A percentile compares a stretch with the other conserved stretches of the same genome.
These are phyloP conservation scores for Gracilinanus agilis DNA, from an alignment of 2,113 vertebrate species.

Conservation along the genomic window DNA sequence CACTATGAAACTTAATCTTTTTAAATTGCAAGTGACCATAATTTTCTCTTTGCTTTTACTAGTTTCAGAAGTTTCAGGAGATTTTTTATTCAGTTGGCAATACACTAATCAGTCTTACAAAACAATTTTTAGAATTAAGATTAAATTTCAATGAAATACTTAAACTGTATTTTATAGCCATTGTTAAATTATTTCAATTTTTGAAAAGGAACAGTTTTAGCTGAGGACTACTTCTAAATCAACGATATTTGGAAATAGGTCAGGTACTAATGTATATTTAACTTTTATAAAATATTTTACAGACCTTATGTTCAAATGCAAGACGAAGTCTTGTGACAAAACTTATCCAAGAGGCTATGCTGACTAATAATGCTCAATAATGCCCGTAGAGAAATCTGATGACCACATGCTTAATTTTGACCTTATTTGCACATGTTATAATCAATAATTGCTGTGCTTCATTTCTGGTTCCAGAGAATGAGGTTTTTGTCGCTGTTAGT, in stretches of 20 bases:
- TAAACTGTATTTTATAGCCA: background rate
- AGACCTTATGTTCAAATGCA: no score
- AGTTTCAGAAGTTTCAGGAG: background rate
- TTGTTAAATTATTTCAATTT: background rate
- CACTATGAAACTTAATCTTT: background rate
- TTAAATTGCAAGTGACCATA: background rate
- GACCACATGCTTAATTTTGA: no score
- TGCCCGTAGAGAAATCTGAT: no score
- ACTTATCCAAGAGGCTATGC: no score
- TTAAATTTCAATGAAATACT: background rate
- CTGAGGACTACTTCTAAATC: background rate
- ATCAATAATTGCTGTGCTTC: no score
- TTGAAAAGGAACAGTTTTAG: background rate
- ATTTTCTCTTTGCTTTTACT: background rate
- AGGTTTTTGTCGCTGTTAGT: background rate
- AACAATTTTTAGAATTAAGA: background rate
- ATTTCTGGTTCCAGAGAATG: no score
- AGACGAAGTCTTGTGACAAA: no score
- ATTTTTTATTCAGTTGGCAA: background rate
- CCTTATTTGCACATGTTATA: no score
- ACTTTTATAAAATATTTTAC: background rate
- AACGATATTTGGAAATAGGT: background rate
- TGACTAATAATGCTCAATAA: no score
- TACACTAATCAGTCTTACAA: background rate
- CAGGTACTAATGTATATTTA: background rate